Evolutionary conservation across 2,888 invertebrate genomes (phyloP), one percentile per base, ranked within the genome.

Genomic region (Lycocerus yunnanus): DNA sequence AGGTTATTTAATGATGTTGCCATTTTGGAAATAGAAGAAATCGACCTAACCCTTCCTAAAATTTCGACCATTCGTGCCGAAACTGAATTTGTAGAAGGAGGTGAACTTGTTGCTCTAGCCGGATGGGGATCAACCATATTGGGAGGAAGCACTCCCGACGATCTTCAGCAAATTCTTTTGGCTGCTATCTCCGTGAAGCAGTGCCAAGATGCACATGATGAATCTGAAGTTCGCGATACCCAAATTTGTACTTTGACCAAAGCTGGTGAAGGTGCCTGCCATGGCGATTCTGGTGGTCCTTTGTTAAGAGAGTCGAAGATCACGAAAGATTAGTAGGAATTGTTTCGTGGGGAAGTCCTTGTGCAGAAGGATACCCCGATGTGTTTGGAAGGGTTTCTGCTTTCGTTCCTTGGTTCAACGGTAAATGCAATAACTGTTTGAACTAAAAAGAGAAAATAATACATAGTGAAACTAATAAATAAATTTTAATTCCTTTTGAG

Each of bases 221-320:
- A 15, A 14, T 18, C 20, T 0, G 1, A 9, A 11, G 10, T 71
- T 3, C 11, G 27, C 10, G 20, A 20, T 1, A 58, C 13, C 11
- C 58, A 66, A 24, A 66, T 71, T 58, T 71, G 71, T 14, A 71
- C 66, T 43, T 21, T 66, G 8, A 66, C 58, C 21, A 89, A 86
- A 80, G 82, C 83, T 66, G 91, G 91, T 0, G 89, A 91, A 85
- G 91, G 91, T 0, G 91, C 91, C 75, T 84, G 81, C 1, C 84
- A 89, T 88, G 89, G 89, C 72, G 89, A 90, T 77, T 89, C 89
- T 14, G 90, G 89, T 0, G 89, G 90, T 5, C 89, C 89, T 0
- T 81, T 90, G 13, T 87, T 88, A 6, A 87, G n/a, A 18, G 8
- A 13, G 60, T 24, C 9, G n/a, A 59, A 0, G 27, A 4, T 5